Base-by-base conservation (phyloP, 2,888 invertebrate species). In the Schizaphis graminum region DNA sequence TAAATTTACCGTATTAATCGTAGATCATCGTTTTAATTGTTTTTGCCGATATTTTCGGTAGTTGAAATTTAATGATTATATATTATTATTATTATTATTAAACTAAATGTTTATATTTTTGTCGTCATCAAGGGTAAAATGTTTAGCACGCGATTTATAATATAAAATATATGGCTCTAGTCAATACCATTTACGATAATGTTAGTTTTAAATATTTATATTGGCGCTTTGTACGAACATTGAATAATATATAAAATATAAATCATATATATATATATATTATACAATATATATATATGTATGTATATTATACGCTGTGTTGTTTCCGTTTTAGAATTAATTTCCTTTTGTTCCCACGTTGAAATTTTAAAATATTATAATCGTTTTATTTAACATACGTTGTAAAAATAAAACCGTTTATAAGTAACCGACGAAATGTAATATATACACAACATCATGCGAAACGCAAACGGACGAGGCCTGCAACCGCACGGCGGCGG, bases 141-240 rank as follows among this genome's bases (percentile, higher is more conserved):
- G 24, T 91, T 91, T 84, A 56, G 91, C 91, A 28, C 91, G 26
- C 84, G 77, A 84, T 91, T 91, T 91, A 90, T 89, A 57, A 53
- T 53, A 53, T 49, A 49, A 49, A 53, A 41, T 89, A n/a, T 84
- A 84, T 84, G 91, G 84, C 91, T 91, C 91, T 91, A 91, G 91
- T 91, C 91, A 91, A 47, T 84, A 84, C 77, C 91, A 35, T 84
- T 91, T 53, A 91, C 77, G 77, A 84, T 61, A 10, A 67, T 84
- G 84, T 91, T 84, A 91, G 91, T 91, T 84, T 84, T 91, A 53
- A 91, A 91, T 84, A 53, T 91, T 91, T 91, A 84, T 56, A 91
- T 53, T 53, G 77, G 53, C 91, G 77, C 49, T 84, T 91, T 84
- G 56, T 53, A 84, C 28, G 26, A 26, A 61, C 28, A 56, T 56